Conservation (phyloP, 2,113 vertebrate species). For the Lycaon pictus region DNA sequence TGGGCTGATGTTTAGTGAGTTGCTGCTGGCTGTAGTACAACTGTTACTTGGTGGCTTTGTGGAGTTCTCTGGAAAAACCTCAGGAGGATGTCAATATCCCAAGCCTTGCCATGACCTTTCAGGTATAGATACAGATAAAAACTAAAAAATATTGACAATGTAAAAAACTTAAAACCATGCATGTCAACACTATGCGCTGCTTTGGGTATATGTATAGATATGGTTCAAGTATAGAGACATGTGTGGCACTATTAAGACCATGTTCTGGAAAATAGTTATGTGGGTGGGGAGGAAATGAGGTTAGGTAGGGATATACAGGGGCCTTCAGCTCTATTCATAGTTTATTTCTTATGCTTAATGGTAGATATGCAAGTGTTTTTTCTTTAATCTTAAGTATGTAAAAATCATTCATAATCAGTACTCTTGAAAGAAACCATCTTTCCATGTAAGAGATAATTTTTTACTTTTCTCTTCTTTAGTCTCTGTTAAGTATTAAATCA, state of each 20-base stretch:
- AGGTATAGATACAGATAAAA: neutral
- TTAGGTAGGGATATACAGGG: neutral
- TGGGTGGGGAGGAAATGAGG: neutral
- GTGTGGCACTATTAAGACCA: neutral
- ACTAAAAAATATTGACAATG: neutral
- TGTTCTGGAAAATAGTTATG: neutral
- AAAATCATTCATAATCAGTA: neutral
- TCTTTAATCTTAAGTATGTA: constrained; percentile 38
- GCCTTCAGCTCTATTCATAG: neutral
- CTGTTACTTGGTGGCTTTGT: neutral
- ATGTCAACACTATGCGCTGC: neutral
- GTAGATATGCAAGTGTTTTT: neutral
- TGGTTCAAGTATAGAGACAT: neutral
- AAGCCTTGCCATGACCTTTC: neutral
- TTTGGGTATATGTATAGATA: neutral
- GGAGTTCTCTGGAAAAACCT: neutral
- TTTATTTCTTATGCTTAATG: constrained; percentile 8
- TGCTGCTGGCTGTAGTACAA: neutral
- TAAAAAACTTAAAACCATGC: neutral
- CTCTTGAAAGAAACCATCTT: neutral
- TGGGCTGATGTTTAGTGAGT: neutral
- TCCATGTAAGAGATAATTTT: neutral
- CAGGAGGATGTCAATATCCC: neutral
- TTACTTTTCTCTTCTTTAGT: neutral
- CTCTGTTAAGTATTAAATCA: neutral